Evolutionary conservation across 37 sponge, comb jelly and placozoan species (phyloP).

Genomic region (Diacarnus erythraeanus): DNA sequence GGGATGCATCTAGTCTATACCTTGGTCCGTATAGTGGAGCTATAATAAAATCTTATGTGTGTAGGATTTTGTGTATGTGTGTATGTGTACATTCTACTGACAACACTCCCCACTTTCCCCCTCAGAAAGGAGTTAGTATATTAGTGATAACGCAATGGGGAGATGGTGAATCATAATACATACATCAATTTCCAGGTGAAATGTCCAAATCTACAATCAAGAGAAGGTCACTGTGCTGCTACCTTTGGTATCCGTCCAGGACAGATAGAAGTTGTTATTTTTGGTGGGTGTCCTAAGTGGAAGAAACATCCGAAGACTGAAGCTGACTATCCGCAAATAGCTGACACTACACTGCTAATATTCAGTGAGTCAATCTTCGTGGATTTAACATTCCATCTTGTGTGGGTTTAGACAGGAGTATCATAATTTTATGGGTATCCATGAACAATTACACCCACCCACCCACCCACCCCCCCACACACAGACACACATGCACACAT

Average conservation of each 20-base stretch:
- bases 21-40: too few relatives aligned
- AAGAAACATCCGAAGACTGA: neutral
- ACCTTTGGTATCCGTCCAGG: neutral
- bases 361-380: constrained; percentile 3
- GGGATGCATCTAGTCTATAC: too few relatives aligned
- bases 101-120: too few relatives aligned
- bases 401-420: neutral
- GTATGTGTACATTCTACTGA: too few relatives aligned
- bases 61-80: too few relatives aligned
- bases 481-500: neutral
- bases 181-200: neutral
- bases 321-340: neutral
- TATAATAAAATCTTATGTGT: too few relatives aligned
- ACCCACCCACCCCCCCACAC: neutral
- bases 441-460: neutral
- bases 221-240: constrained; percentile 3
- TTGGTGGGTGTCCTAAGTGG: constrained; percentile 21
- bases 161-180: constrained; percentile 2
- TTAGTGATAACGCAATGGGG: too few relatives aligned
- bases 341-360: constrained; percentile 1
- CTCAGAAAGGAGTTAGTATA: too few relatives aligned
- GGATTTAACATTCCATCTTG: neutral
- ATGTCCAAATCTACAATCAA: neutral
- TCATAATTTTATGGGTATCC: neutral
- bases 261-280: constrained; percentile 8